Base-by-base conservation (phyloP, 2,113 vertebrate genomes). In the Chelonoidis abingdonii region DNA sequence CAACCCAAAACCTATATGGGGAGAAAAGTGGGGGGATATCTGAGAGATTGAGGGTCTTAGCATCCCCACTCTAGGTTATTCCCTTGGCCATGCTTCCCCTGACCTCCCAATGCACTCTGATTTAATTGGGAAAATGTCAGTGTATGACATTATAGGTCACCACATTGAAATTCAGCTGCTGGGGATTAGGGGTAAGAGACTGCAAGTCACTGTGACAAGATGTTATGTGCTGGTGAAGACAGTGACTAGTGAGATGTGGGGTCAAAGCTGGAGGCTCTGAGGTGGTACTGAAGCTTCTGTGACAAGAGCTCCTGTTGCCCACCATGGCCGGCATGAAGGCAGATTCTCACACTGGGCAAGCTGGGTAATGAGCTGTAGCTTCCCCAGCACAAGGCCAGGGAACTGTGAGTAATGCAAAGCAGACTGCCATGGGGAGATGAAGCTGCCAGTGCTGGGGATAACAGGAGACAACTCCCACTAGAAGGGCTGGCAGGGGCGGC, bases 21-120 rank as follows among this genome's bases (percentile, higher is more conserved):
- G 8, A 69, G 65, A n/a, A 69, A 69, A 69, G 16, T 69, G 24
- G 38, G 14, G 54, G 87, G 53, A 47, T 52, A 83, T 5, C 47
- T 85, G 84, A 92, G 88, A 89, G 80, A 89, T 31, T 8, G 14
- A 84, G 50, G 57, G 38, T 88, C 19, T 21, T 44, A 78, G 19
- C 17, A 44, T 84, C 80, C 59, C 78, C 17, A 57, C 3, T 65
- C 81, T 57, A 82, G 13, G 49, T 38, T 47, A 56, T 53, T 84
- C 83, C 31, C 92, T 49, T 83, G 9, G n/a, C n/a, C 31, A 19
- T 44, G 13, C 89, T 93, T 90, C 86, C 89, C 85, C 89, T 47
- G 57, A 75, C 80, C 13, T 76, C 52, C 84, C 41, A 83, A 79
- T 79, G 94, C 52, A 56, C 47, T 85, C 22, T 92, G 5, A 86